These are phyloP conservation scores for Nebria brevicollis DNA, from an alignment of 2,888 invertebrate species.

Conservation along the genomic window DNA sequence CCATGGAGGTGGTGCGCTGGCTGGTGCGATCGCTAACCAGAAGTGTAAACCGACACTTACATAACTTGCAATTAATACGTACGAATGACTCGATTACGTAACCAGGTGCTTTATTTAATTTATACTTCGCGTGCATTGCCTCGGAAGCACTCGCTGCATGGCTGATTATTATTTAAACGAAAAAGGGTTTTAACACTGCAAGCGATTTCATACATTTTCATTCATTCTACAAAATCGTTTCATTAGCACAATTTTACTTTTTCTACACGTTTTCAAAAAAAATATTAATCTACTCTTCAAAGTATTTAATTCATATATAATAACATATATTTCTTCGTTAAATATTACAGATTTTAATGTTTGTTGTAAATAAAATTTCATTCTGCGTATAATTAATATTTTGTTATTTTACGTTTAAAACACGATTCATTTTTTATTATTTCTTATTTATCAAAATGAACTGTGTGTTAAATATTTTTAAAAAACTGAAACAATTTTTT, in stretches of 20 bases:
- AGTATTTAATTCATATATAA: too few species aligned
- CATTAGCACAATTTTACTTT: neutral
- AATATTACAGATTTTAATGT: too few species aligned
- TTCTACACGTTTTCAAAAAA: neutral
- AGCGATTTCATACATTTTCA: constrained; percentile 25
- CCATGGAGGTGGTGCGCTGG: neutral
- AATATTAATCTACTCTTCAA: too few species aligned
- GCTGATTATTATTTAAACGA: constrained; percentile 45
- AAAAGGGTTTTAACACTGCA: constrained; percentile 37
- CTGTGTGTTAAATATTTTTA: too few species aligned
- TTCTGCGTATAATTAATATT: too few species aligned
- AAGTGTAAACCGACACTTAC: constrained; percentile 13
- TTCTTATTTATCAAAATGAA: too few species aligned
- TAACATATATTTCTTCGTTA: too few species aligned
- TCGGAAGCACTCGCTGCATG: constrained; percentile 2
- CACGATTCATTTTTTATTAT: too few species aligned
- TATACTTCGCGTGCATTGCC: constrained; percentile 12
- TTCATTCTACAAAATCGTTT: neutral
- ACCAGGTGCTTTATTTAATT: constrained; percentile 21
- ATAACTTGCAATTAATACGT: constrained; percentile 18
- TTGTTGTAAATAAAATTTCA: too few species aligned
- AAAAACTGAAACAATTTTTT: too few species aligned
- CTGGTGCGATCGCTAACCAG: neutral
- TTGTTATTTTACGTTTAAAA: too few species aligned
- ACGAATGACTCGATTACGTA: constrained; percentile 11